Evolutionary conservation across 2,797 vertebrate species (phyloP).

Genomic region (Etheostoma nigrum): DNA sequence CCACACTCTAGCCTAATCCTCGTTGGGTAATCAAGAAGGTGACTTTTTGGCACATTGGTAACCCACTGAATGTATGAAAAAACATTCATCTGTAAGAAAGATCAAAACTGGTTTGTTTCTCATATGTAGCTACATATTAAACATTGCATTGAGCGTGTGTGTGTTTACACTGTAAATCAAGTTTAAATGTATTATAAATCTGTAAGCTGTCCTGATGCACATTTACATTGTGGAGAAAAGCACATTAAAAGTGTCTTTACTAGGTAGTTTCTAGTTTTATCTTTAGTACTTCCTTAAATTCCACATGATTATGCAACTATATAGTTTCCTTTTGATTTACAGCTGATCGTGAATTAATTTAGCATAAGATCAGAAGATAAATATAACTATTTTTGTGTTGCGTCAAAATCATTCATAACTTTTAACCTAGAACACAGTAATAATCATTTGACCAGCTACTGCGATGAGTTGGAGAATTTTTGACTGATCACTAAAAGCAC

Average conservation of each 20-base stretch:
- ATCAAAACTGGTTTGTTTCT: conserved; percentile 64
- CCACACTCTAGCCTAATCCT: conserved; percentile 67
- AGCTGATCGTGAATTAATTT: neutral
- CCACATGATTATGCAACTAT: neutral
- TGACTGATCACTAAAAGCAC: conserved; percentile 3
- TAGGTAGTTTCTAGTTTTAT: neutral
- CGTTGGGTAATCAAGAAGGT: conserved; percentile 64
- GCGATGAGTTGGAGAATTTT: neutral
- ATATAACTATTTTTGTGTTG: neutral
- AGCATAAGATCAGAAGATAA: conserved; percentile 5
- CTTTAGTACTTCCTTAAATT: conserved; percentile 16
- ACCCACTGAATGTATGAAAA: conserved; percentile 68
- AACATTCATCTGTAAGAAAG: conserved; percentile 81
- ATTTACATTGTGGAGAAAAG: conserved; percentile 9
- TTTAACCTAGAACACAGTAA: neutral
- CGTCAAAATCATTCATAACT: neutral
- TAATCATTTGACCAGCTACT: neutral
- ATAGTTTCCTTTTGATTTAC: neutral
- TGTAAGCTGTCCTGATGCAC: conserved; percentile 7
- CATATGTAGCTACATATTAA: conserved; percentile 34
- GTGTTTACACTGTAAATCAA: conserved; percentile 7
- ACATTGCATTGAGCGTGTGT: conserved; percentile 30
- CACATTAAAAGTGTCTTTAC: neutral
- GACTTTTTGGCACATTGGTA: conserved; percentile 84
- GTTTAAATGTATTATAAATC: neutral